phyloP scores from a whole-genome alignment of 2,113 vertebrate species.

The Syngnathus floridae region DNA sequence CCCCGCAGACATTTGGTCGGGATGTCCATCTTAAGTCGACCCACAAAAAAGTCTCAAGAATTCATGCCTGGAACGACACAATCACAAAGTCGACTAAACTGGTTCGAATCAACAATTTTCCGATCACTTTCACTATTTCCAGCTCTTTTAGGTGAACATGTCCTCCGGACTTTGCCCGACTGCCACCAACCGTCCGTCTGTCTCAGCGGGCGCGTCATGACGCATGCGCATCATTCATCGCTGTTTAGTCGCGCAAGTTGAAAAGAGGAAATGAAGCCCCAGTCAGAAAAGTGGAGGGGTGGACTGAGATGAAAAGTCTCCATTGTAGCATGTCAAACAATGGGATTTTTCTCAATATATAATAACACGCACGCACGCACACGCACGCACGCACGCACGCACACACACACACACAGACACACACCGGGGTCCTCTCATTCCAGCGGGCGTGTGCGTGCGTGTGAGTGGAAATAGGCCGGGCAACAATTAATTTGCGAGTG shows the following conservation, averaged over 20 bases:
- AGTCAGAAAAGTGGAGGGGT: conserved; percentile 52
- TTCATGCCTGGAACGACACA: not conserved
- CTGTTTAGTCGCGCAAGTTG: conserved; percentile 54
- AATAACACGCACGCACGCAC: conserved; percentile 35
- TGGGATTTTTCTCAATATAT: conserved; percentile 86
- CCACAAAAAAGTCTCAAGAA: not conserved
- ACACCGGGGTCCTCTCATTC: conserved; percentile 75
- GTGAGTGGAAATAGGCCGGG: conserved; percentile 96
- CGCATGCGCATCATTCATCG: conserved; percentile 21
- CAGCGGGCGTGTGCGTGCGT: conserved; percentile 26
- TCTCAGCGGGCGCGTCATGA: conserved; percentile 10
- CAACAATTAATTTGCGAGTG: conserved; percentile 99
- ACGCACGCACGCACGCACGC: not conserved
- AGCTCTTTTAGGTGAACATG: not conserved
- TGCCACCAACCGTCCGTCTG: not conserved
- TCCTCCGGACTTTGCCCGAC: too few species aligned
- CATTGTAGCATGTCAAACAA: conserved; percentile 87
- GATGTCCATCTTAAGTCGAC: not conserved
- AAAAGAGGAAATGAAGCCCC: conserved; percentile 49
- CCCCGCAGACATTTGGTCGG: too few species aligned
- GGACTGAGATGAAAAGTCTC: conserved; percentile 62
- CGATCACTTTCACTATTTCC: not conserved
- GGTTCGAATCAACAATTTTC: not conserved
- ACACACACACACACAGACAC: conserved; percentile 44
- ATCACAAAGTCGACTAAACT: not conserved